Conservation (phyloP, 1,140 invertebrate genomes). For the Charaxes varanes region DNA sequence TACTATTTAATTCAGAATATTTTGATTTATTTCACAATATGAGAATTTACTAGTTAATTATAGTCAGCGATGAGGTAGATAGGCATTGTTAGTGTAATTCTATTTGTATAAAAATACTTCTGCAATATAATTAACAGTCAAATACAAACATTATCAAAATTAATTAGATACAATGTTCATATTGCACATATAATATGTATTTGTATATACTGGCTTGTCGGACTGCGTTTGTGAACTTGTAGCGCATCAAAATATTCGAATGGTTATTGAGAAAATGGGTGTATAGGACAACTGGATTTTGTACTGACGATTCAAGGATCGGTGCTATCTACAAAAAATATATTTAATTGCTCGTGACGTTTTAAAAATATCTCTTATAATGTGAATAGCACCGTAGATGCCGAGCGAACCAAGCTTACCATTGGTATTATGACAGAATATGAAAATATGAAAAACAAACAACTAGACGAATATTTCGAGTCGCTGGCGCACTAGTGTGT, state of each 20-base stretch:
- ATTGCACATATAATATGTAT: slow-evolving; percentile 47
- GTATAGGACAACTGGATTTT: too few relatives aligned
- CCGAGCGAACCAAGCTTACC: too few relatives aligned
- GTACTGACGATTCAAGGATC: too few relatives aligned
- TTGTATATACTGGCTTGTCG: too few relatives aligned
- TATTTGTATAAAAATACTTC: slow-evolving; percentile 71
- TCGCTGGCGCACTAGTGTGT: slow-evolving; percentile 26
- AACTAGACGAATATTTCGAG: slow-evolving; percentile 34
- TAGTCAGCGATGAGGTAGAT: slow-evolving; percentile 63
- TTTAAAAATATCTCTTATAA: too few relatives aligned
- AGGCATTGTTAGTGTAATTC: slow-evolving; percentile 50
- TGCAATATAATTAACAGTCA: slow-evolving; percentile 69
- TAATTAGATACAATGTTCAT: slow-evolving; percentile 57
- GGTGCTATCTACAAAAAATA: too few relatives aligned
- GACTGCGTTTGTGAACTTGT: slow-evolving; percentile 20
- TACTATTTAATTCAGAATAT: slow-evolving; percentile 9
- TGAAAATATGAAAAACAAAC: slow-evolving; percentile 21
- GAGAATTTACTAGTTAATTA: slow-evolving; percentile 27
- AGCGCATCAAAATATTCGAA: slow-evolving; percentile 32
- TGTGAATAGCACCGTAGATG: background rate
- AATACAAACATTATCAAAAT: slow-evolving; percentile 72
- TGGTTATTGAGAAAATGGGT: slow-evolving; percentile 15
- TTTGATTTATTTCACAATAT: slow-evolving; percentile 20
- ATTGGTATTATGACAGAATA: too few relatives aligned
- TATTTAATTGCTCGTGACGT: too few relatives aligned